Percentiles rank a stretch among this genome's conserved stretches.
These are phyloP conservation scores for Smittia sp. DNA, from an alignment of 2,888 invertebrate species.

Conservation along the genomic window DNA sequence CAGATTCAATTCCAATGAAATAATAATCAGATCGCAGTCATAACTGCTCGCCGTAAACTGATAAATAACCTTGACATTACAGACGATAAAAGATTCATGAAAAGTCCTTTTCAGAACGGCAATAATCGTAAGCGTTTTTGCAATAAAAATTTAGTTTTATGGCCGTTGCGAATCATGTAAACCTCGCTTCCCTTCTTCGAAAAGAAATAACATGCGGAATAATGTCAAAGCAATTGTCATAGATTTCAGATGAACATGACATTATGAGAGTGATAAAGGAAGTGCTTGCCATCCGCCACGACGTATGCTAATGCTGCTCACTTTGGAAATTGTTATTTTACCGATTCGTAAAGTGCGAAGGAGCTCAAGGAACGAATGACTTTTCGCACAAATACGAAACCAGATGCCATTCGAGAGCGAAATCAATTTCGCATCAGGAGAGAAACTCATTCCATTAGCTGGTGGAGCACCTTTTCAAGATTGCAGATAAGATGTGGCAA, in stretches of 20 bases:
- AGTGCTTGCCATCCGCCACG: neutral
- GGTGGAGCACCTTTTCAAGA: neutral
- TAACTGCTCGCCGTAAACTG: neutral
- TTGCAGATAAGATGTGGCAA: neutral
- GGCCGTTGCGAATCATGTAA: slow-evolving; percentile 33
- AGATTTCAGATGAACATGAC: slow-evolving; percentile 31
- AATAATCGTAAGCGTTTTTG: slow-evolving; percentile 40
- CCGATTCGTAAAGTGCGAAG: neutral
- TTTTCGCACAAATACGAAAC: neutral
- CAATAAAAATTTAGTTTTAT: slow-evolving; percentile 38
- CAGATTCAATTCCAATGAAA: neutral
- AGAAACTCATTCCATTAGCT: neutral
- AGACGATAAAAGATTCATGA: slow-evolving; percentile 35
- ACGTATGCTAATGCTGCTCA: neutral
- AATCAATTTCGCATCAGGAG: slow-evolving; percentile 17
- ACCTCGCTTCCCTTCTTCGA: neutral
- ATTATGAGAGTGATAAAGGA: slow-evolving; percentile 31
- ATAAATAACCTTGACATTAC: slow-evolving; percentile 37
- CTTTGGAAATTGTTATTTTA: neutral
- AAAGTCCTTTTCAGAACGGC: slow-evolving; percentile 30
- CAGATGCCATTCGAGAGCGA: slow-evolving; percentile 11
- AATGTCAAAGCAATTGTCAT: slow-evolving; percentile 41
- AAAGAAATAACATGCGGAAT: slow-evolving; percentile 18
- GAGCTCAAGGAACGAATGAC: neutral
- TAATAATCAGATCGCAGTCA: neutral